Base-by-base conservation (phyloP, 2,797 vertebrate species). In the Hafferia zeledoni region DNA sequence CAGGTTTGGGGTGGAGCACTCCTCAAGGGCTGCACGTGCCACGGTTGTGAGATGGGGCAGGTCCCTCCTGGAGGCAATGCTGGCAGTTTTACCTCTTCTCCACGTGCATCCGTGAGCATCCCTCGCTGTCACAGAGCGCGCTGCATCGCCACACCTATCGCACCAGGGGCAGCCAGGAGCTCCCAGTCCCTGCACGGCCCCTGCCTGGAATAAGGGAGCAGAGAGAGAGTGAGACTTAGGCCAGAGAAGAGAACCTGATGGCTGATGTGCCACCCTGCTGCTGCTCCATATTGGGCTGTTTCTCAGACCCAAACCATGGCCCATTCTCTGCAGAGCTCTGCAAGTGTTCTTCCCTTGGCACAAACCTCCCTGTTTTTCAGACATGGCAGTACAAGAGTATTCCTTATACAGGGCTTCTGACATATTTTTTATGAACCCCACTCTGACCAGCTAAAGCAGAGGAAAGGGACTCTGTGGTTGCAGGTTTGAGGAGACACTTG, bases 71-170 rank as follows among this genome's bases (percentile, higher is more conserved):
- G 2, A 20, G 56, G 69, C 72, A 59, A 33, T 2, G n/a, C 46
- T 44, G 60, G 39, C 35, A 78, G 37, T 24, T 92, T 95, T 95
- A 97, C 93, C 92, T 95, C 61, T 85, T 80, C 55, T 93, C 43
- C 85, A 30, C 1, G 13, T 14, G 80, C 71, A 41, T 94, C 82
- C 16, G 35, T 25, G 76, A 6, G 70, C 88, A 87, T 94, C 87
- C 65, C 78, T 27, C 2, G 50, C 25, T 2, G 95, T 94, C 89
- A 77, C 78, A 44, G 87, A 6, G 30, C 2, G 0, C 2, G 3
- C 35, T 47, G 78, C 92, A 63, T 44, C 37, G 4, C 78, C 1
- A 0, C 44, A 19, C 79, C 67, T 70, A 60, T 4, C 0, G 13
- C 49, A 17, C 39, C 44, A 68, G 63, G 46, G 1, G 4, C 80